Percentiles rank a stretch among this genome's conserved stretches.
These are phyloP conservation scores for Hymenopus coronatus DNA, from an alignment of 2,888 invertebrate genomes.

Conservation along the genomic window DNA sequence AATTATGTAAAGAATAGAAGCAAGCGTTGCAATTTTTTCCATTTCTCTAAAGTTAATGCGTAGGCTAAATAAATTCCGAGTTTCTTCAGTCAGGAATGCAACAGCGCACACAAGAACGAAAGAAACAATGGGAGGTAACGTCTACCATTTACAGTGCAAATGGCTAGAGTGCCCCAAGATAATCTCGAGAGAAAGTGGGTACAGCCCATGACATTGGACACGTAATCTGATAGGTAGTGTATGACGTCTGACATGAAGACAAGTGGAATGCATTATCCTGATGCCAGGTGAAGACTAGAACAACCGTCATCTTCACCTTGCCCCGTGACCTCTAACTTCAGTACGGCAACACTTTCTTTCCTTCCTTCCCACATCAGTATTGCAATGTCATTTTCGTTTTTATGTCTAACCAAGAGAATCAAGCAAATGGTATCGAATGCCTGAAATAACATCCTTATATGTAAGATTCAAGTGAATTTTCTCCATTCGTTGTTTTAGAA, in stretches of 20 bases:
- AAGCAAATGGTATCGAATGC: too few relatives aligned
- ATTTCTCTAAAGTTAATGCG: too few relatives aligned
- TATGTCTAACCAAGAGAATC: too few relatives aligned
- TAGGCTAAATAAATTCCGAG: too few relatives aligned
- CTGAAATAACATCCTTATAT: too few relatives aligned
- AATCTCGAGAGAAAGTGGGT: not conserved
- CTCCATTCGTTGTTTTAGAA: too few relatives aligned
- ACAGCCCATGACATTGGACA: not conserved
- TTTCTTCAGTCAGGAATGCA: too few relatives aligned
- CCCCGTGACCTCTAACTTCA: not conserved
- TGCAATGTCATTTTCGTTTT: not conserved
- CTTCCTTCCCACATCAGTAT: not conserved
- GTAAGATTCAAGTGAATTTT: too few relatives aligned
- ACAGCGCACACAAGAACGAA: not conserved
- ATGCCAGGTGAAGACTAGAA: not conserved
- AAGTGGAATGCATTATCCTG: not conserved
- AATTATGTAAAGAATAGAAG: too few relatives aligned
- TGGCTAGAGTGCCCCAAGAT: not conserved
- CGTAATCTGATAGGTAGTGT: not conserved
- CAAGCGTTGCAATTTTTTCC: too few relatives aligned
- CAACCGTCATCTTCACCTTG: not conserved
- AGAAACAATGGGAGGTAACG: not conserved
- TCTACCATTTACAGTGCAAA: not conserved
- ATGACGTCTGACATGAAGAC: not conserved
- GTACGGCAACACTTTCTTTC: not conserved